phyloP scores from a whole-genome alignment of 2,888 invertebrate species.

The Acanthoscelides obtectus region DNA sequence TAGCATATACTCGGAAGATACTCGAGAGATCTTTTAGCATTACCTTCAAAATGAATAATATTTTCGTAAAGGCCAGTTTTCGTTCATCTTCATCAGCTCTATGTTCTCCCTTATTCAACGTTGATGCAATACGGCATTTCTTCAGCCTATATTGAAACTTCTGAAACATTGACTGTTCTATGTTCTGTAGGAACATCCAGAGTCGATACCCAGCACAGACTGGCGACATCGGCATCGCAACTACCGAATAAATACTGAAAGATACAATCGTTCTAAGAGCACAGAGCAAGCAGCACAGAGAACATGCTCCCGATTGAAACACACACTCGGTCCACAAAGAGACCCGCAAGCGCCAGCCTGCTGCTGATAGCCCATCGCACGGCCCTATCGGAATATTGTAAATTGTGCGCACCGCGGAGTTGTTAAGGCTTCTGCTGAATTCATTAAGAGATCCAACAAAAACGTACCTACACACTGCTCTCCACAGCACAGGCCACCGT shows the following conservation, averaged over 20 bases:
- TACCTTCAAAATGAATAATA: too few species aligned
- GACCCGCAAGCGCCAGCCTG: slow-evolving; percentile 28
- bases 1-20: too few species aligned
- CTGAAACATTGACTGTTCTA: too few species aligned
- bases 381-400: slow-evolving; percentile 28
- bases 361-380: slow-evolving; percentile 20
- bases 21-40: too few species aligned
- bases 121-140: too few species aligned
- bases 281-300: slow-evolving; percentile 30
- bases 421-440: slow-evolving; percentile 20
- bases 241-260: slow-evolving; percentile 48
- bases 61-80: too few species aligned
- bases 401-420: slow-evolving; percentile 22
- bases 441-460: slow-evolving; percentile 18
- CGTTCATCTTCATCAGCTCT: too few species aligned
- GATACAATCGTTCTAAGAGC: slow-evolving; percentile 45
- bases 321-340: slow-evolving; percentile 22
- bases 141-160: too few species aligned
- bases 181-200: background rate
- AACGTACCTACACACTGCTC: slow-evolving; percentile 1
- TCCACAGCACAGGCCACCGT: background rate
- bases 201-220: background rate
- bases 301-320: slow-evolving; percentile 47
- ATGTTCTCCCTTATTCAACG: too few species aligned
- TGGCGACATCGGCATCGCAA: slow-evolving; percentile 34